Evolutionary conservation across 1,140 invertebrate species (phyloP), one percentile per base, ranked within the genome.

Genomic region (Papilio polyxenes): DNA sequence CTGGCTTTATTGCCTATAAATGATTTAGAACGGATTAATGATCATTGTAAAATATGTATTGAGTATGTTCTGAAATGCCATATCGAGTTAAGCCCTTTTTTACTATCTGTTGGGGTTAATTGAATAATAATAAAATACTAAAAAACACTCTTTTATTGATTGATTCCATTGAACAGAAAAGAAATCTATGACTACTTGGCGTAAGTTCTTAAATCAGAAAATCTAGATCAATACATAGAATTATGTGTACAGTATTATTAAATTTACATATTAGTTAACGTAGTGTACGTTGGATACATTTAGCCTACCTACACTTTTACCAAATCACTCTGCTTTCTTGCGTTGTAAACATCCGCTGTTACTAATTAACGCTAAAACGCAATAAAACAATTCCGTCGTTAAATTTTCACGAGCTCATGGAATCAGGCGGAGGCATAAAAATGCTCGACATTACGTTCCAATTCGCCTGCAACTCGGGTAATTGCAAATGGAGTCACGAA

Each of bases 401-500:
- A 77, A 77, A 69, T 65, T 65, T 65, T 80, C 59, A n/a, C 77
- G 37, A 53, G 17, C 20, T 59, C 59, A 80, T 65, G 56, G 62
- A 80, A 80, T 69, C 59, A 69, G 13, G 56, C 49, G n/a, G 56
- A 65, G 65, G 65, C 20, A 80, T 77, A 77, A 77, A 77, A 77
- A 77, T 77, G 75, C 78, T 62, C 77, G 17, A 79, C 77, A 79
- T 79, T 62, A 62, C 56, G 37, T 48, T 65, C 78, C 40, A 44
- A 80, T 65, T 65, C 78, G 56, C 56, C 56, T 44, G 78, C 37
- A 65, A 65, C 56, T 80, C 56, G 23, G 37, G 40, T 80, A 89
- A 87, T 89, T 88, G 85, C 85, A 86, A 88, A 87, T 74, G 85
- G 83, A 84, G 87, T 88, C 84, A 91, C 89, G 88, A 91, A 93